Evolutionary conservation across 2,888 invertebrate genomes (phyloP).

Genomic region (Euphydryas editha): DNA sequence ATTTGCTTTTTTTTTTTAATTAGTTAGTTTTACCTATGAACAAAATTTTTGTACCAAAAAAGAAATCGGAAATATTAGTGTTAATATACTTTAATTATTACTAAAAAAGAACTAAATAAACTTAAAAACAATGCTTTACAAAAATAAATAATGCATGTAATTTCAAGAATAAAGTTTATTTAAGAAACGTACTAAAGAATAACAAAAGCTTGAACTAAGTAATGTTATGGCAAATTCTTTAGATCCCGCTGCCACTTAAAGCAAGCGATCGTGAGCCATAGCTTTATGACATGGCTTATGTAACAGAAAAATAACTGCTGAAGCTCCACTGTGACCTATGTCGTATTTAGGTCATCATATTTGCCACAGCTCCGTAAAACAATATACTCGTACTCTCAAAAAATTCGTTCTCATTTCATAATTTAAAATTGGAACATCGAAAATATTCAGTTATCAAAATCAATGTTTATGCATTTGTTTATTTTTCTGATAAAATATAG

Average conservation of each 20-base stretch:
- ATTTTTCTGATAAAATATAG: too few species aligned
- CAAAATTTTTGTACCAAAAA: too few species aligned
- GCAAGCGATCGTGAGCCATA: conserved; percentile 24
- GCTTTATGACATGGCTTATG: conserved; percentile 35
- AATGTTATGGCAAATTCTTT: not conserved
- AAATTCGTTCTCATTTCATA: conserved; percentile 23
- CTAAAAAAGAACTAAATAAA: too few species aligned
- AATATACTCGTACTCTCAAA: conserved; percentile 35
- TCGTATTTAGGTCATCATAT: conserved; percentile 32
- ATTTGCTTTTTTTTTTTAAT: too few species aligned
- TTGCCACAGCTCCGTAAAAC: conserved; percentile 27
- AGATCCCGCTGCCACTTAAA: not conserved
- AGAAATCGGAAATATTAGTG: too few species aligned
- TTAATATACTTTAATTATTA: too few species aligned
- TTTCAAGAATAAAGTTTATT: not conserved
- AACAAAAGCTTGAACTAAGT: not conserved
- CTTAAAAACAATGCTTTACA: not conserved
- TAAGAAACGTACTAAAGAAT: too few species aligned
- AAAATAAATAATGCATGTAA: not conserved
- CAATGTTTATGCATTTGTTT: too few species aligned
- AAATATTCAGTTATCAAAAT: conserved; percentile 5
- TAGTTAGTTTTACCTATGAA: too few species aligned
- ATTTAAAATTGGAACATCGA: conserved; percentile 10
- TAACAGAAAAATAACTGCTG: conserved; percentile 33
- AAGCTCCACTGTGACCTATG: conserved; percentile 23